Evolutionary conservation across 64 coral and sea anemone species (phyloP), one percentile per base, ranked within the genome.

Genomic region (Montipora cactus): DNA sequence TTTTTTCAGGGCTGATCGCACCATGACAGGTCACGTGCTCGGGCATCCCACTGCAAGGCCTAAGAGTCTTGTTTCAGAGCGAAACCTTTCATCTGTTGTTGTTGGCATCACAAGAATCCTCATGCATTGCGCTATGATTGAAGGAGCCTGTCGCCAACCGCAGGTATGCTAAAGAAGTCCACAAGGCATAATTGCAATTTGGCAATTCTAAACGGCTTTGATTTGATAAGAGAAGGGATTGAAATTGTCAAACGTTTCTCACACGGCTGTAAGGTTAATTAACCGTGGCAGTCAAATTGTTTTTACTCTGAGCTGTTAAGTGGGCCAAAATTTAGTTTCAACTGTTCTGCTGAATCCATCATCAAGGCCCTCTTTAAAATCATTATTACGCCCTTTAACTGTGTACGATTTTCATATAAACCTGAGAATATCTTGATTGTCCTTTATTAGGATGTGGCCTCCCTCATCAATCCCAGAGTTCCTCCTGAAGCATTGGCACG

Each of bases 91-190:
- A 0, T 50, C 80, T 49, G 90, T 83, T 0, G 80, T 67, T 25
- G 52, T 92, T 67, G 80, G 82, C 15, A 66, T 86, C 5, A 78
- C 47, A 23, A 72, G 90, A 23, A n/a, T 92, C 51, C 22, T 92
- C 14, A 78, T 92, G 90, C 90, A 92, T 45, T 86, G 80, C 45
- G 90, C 90, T 3, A 77, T 92, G 81, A 77, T 92, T 8, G 90
- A 84, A 7, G 90, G 90, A 77, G 79, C 80, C 18, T 85, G 72
- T 18, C 70, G 90, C 15, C 81, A 92, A 28, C 79, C 79, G 3
- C 68, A 92, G 70, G 90, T 92, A 45, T 15, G 72, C 68, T 45
- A 49, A 78, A 18, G 46, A 19, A 8, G 4, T 7, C 0, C 53
- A 7, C 53, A 8, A 8, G 53, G 53, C 53, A 57, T 7, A 11